Evolutionary conservation across 1,140 invertebrate species (phyloP).

Genomic region (Camponotus pennsylvanicus): DNA sequence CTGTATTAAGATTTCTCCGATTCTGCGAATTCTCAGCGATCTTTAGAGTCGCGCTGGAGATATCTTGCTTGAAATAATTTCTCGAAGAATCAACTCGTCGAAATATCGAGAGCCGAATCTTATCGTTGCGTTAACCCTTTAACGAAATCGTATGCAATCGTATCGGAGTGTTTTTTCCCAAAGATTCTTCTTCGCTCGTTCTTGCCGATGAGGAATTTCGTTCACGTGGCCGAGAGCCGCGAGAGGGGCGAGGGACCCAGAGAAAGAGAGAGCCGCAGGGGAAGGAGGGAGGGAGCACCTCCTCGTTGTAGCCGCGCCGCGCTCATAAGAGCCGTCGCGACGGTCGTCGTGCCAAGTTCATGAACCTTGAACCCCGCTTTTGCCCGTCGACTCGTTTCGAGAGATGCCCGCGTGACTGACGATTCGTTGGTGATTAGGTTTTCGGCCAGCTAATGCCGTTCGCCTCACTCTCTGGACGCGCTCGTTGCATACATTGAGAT

Average conservation of each 20-base stretch:
- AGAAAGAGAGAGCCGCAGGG: slow-evolving; percentile 27
- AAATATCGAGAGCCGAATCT: not conserved
- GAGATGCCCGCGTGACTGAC: slow-evolving; percentile 74
- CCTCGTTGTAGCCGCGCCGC: slow-evolving; percentile 55
- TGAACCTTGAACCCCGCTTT: slow-evolving; percentile 80
- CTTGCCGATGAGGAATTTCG: slow-evolving; percentile 70
- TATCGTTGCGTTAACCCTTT: not conserved
- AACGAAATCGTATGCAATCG: slow-evolving; percentile 64
- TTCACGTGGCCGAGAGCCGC: slow-evolving; percentile 61
- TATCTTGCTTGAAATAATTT: not conserved
- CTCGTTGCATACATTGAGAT: not conserved
- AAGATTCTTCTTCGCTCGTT: slow-evolving; percentile 42
- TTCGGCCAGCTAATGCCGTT: slow-evolving; percentile 47
- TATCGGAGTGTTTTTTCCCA: slow-evolving; percentile 72
- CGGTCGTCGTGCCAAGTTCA: slow-evolving; percentile 80
- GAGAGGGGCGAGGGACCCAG: slow-evolving; percentile 1
- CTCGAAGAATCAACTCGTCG: not conserved
- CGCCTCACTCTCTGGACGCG: not conserved
- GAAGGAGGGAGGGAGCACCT: not conserved
- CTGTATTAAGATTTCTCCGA: not conserved
- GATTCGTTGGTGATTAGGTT: slow-evolving; percentile 70
- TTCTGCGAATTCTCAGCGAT: slow-evolving; percentile 14
- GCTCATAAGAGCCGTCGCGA: slow-evolving; percentile 73
- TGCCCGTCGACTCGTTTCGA: slow-evolving; percentile 76
- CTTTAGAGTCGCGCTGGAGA: not conserved